Base-by-base conservation (phyloP, 1,140 invertebrate species). In the Temnothorax nylanderi region DNA sequence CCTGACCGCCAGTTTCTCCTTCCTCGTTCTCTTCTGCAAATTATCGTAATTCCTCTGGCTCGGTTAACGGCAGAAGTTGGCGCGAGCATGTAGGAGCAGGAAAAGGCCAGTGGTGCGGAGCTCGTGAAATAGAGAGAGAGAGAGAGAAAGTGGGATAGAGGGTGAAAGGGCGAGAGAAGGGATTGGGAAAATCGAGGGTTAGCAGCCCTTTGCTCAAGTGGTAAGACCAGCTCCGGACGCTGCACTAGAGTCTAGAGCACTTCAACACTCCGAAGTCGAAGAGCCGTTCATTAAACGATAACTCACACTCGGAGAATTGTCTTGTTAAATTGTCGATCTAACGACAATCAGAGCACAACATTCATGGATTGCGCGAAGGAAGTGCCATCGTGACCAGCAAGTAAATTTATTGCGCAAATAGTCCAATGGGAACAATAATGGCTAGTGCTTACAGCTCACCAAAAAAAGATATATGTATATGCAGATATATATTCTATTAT, bases 271-370 rank as follows among this genome's bases (percentile, higher is more conserved):
- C 92, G 67, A 89, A 92, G 88, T 91, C 87, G 89, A 91, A 92
- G 92, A 90, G 91, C 89, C 89, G 90, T 94, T 94, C 93, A 93
- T 95, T 94, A 95, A 94, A 93, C 90, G 91, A 93, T 94, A 94
- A 94, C 91, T 94, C 92, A 89, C 88, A 91, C 90, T 91, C 87
- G 69, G 80, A 91, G 89, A 91, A 89, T 90, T 80, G 80, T 91
- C 89, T 91, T 89, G 90, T 91, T 91, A 91, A 91, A 91, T 89
- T 86, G 90, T 91, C 90, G 89, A 90, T 91, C 87, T 76, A 76
- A 41, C 71, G 87, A 90, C 89, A 91, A 91, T 91, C 89, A 90
- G 16, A 18, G 85, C 65, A 37, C 72, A 78, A 85, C 58, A 54
- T 56, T 74, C 60, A 34, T 34, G 60, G 74, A n/a, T 58, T 64